Conservation (phyloP, 2,113 vertebrate genomes). For the Callaeas wilsoni region DNA sequence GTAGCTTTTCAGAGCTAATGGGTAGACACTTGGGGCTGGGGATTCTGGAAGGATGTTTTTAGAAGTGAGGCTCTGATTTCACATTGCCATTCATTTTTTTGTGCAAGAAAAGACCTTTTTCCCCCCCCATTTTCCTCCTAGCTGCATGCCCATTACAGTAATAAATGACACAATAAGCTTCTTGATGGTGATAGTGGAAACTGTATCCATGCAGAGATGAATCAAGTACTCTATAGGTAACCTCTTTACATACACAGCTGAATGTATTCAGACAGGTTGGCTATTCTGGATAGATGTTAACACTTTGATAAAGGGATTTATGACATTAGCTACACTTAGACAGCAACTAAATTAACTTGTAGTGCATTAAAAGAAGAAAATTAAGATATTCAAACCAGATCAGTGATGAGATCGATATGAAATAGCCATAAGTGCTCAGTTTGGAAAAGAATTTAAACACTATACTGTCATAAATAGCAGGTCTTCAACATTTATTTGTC, state of each 20-base stretch:
- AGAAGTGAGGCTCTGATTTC: neutral
- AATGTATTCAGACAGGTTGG: neutral
- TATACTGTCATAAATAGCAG: neutral
- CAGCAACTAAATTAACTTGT: neutral
- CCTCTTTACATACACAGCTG: neutral
- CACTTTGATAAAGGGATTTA: neutral
- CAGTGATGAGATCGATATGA: neutral
- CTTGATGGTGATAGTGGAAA: neutral
- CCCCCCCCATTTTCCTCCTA: accelerated
- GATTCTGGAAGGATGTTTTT: neutral
- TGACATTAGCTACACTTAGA: neutral
- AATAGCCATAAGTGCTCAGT: neutral
- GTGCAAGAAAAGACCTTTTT: neutral
- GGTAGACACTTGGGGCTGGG: neutral
- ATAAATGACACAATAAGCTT: neutral
- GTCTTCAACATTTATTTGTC: neutral
- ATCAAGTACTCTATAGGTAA: neutral
- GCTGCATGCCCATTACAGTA: neutral
- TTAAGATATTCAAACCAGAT: neutral
- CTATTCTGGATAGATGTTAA: neutral
- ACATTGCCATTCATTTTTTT: neutral
- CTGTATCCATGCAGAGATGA: neutral
- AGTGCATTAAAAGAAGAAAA: neutral
- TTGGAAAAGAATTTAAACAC: neutral
- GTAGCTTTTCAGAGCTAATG: neutral